Evolutionary conservation across 2,888 invertebrate species (phyloP), one percentile per base, ranked within the genome.

Genomic region (Dicranocentrus wangi): DNA sequence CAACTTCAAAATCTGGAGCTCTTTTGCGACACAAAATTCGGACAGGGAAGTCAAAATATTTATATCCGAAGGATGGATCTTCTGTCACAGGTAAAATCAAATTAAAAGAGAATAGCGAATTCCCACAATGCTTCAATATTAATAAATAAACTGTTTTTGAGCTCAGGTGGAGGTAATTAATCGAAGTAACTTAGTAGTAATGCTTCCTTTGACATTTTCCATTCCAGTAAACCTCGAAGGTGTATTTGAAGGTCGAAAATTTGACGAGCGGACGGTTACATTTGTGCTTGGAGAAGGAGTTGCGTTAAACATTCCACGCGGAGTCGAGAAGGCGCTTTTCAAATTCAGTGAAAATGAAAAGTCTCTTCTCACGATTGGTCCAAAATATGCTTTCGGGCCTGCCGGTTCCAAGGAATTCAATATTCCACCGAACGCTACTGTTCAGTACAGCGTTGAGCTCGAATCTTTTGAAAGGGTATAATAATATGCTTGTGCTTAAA

Each of bases 211-310:
- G n/a, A n/a, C n/a, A n/a, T 1, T 21, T 42, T 21, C 66, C 32
- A 47, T 43, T 91, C 60, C 89, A 95, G 95, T 95, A 82, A 93
- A 94, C 87, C 88, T 95, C 42, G 90, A 92, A 87, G 93, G 94
- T 1, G 91, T 90, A 81, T 92, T 92, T 86, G 91, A 93, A 71
- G 93, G 91, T 0, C 88, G 88, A 77, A 89, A 91, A 7, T 95
- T 97, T 89, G 97, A 98, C 87, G 93, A 94, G 19, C 91, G 95
- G 86, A 94, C 95, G 55, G 91, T 96, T 0, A 91, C 92, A 27
- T 99, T 98, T 89, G 89, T 90, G 17, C 90, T 97, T 21, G 98
- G 98, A 0, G 98, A 98, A 89, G 97, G 95, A 8, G 91, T 90
- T 72, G 94, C 94, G 82, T 89, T 89, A 66, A 93, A 93, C 81